phyloP scores from a whole-genome alignment of 2,113 vertebrate species.

The Pyrgilauda ruficollis region DNA sequence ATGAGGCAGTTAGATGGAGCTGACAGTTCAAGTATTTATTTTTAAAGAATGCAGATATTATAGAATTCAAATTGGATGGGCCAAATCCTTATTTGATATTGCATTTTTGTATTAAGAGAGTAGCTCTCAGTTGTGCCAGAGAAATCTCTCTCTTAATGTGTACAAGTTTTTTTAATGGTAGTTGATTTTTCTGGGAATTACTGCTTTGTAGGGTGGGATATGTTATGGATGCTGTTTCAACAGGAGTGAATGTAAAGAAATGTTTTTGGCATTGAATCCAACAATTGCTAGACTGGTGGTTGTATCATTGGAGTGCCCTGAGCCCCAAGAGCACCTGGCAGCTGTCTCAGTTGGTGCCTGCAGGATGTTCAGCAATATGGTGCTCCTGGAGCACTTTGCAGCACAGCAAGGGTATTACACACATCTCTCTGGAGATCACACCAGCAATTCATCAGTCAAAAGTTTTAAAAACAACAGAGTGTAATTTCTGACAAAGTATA shows the following conservation, averaged over 20 bases:
- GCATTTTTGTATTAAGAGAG: background rate
- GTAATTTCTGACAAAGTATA: background rate
- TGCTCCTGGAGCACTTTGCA: background rate
- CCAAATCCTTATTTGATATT: background rate
- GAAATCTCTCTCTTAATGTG: background rate
- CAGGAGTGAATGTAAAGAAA: background rate
- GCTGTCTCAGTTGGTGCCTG: background rate
- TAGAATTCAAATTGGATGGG: background rate
- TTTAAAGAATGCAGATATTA: background rate
- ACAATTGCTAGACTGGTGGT: background rate
- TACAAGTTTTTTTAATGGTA: background rate
- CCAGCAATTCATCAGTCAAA: background rate
- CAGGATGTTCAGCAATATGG: accelerated
- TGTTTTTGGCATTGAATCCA: background rate
- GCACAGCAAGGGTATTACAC: background rate
- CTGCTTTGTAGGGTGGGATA: background rate
- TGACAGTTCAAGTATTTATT: background rate
- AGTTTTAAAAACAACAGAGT: background rate
- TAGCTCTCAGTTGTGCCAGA: background rate
- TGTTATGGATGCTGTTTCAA: background rate
- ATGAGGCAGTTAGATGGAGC: background rate
- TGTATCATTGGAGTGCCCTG: accelerated
- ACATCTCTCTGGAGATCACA: background rate
- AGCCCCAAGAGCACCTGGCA: background rate
- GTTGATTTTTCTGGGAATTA: background rate